phyloP scores from a whole-genome alignment of 2,888 invertebrate species.

The Andrena bucephala region DNA sequence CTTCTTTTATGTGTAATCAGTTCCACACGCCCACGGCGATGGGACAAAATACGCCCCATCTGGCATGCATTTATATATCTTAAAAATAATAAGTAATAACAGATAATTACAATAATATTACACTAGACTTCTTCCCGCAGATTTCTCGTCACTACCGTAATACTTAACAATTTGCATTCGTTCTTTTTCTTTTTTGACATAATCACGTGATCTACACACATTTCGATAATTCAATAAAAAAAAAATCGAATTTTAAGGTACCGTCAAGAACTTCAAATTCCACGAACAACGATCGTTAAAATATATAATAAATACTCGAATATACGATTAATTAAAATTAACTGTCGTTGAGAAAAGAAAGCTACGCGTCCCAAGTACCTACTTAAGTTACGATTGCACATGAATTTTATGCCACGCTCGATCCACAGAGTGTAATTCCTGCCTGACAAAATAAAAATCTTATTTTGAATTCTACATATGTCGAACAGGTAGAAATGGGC shows the following conservation, averaged over 20 bases:
- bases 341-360: slow-evolving; percentile 16
- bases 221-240: slow-evolving; percentile 13
- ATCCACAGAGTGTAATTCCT: slow-evolving; percentile 25
- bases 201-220: slow-evolving; percentile 53
- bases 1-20: slow-evolving; percentile 67
- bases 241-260: slow-evolving; percentile 8
- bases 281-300: slow-evolving; percentile 22
- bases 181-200: slow-evolving; percentile 19
- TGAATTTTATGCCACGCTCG: slow-evolving; percentile 29
- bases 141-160: slow-evolving; percentile 51
- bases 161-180: slow-evolving; percentile 66
- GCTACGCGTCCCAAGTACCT: slow-evolving; percentile 24
- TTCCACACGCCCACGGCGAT: slow-evolving; percentile 64
- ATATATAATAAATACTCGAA: slow-evolving; percentile 42
- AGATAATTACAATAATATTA: slow-evolving; percentile 62
- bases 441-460: slow-evolving; percentile 15
- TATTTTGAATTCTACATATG: background rate
- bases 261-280: slow-evolving; percentile 6
- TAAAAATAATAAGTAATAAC: slow-evolving; percentile 68
- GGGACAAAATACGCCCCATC: slow-evolving; percentile 52
- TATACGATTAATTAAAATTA: slow-evolving; percentile 16
- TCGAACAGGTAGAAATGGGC: slow-evolving; percentile 12
- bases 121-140: slow-evolving; percentile 36
- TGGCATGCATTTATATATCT: slow-evolving; percentile 53
- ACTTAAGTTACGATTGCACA: slow-evolving; percentile 63